Evolutionary conservation across 2,888 invertebrate species (phyloP), one percentile per base, ranked within the genome.

Genomic region (Lithodes maja): DNA sequence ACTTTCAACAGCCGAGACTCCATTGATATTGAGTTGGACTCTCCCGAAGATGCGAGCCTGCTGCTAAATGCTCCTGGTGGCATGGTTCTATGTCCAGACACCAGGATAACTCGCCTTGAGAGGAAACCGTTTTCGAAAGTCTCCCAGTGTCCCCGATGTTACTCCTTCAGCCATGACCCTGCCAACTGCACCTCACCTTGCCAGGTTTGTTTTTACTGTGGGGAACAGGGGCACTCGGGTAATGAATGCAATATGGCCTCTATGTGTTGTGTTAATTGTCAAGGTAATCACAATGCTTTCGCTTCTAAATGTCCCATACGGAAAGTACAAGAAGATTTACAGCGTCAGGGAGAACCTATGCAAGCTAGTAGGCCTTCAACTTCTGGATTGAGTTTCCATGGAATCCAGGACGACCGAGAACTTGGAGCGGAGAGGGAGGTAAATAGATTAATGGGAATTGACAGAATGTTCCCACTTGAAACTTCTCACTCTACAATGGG

Each of bases 241-340:
- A 68, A 82, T 2, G 68, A 69, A 3, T 82, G 81, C 15, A 17
- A 52, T 15, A 82, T 68, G 12, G 17, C 2, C 52, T 82, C 61
- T 50, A 49, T 82, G 0, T 68, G 61, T 15, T 82, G 81, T 15
- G 81, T n/a, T 12, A 82, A 69, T 50, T 82, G 81, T 49, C 2
- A 50, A 9, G 81, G 68, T 12, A 50, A 69, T 50, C 81, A 82
- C 68, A 68, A 68, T 3, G 81, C 81, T 52, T 82, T 82, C 12
- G 81, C 81, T 2, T 69, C 68, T 12, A 82, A 82, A n/a, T 82
- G 81, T 52, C 81, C 81, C 2, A 50, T 69, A 3, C 33, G 81
- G 12, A 49, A 82, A 50, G 50, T 50, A 50, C 61, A 82, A 50
- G 81, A 82, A 17, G 68, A 61, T 1, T 7, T 12, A 15, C 7